phyloP scores from a whole-genome alignment of 2,888 invertebrate genomes.

The Cacoxenus indagator region DNA sequence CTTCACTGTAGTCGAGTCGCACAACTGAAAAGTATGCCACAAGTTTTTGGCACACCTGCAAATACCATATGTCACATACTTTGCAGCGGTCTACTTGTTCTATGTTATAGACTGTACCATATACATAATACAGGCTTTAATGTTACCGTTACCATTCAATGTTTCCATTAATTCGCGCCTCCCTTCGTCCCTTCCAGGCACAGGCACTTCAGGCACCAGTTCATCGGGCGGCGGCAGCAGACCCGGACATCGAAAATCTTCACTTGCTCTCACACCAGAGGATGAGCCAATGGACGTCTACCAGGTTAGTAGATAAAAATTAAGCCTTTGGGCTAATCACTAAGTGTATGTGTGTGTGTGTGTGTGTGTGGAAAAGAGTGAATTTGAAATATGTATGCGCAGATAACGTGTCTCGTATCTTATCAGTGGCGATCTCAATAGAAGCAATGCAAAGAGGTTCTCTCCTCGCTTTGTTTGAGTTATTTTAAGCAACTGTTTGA shows the following conservation, averaged over 20 bases:
- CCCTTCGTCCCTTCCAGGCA: slow-evolving; percentile 59
- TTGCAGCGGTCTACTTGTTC: slow-evolving; percentile 30
- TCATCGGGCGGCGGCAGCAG: slow-evolving; percentile 74
- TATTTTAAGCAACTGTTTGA: slow-evolving; percentile 5
- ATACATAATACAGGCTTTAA: not conserved
- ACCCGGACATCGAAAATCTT: slow-evolving; percentile 77
- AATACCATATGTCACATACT: slow-evolving; percentile 45
- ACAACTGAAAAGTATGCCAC: not conserved
- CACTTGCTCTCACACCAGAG: slow-evolving; percentile 79
- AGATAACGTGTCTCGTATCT: slow-evolving; percentile 8
- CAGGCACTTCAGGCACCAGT: slow-evolving; percentile 73
- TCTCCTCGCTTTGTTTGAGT: slow-evolving; percentile 5
- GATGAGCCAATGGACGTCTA: slow-evolving; percentile 79
- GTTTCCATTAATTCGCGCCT: too few species aligned
- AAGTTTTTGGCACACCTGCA: slow-evolving; percentile 31
- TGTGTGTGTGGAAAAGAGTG: not conserved
- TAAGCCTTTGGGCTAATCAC: not conserved
- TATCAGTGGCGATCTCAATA: slow-evolving; percentile 17
- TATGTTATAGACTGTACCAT: not conserved
- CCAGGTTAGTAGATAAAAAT: slow-evolving; percentile 74
- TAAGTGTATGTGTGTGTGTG: not conserved
- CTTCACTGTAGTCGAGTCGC: not conserved
- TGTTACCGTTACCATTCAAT: not conserved
- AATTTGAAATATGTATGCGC: not conserved
- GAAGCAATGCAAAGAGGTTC: slow-evolving; percentile 11